Evolutionary conservation across 1,140 invertebrate genomes (phyloP).

Genomic region (Halotydeus destructor): DNA sequence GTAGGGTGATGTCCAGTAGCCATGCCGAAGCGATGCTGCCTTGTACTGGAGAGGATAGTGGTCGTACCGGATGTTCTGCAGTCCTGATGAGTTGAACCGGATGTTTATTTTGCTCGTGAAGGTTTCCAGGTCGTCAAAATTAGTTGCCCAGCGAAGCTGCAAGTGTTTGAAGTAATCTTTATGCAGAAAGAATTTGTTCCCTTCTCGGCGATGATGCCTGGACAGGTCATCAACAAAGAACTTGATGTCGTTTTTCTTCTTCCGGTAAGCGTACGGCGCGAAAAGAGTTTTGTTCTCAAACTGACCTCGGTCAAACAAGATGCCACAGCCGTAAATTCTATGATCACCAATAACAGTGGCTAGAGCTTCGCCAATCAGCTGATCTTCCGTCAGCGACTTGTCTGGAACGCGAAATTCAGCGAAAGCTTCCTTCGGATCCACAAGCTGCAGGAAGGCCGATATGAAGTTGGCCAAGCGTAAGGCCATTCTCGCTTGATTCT

Average conservation of each 20-base stretch:
- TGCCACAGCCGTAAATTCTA: slow-evolving; percentile 68
- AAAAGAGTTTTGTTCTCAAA: slow-evolving; percentile 69
- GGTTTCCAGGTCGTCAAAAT: slow-evolving; percentile 74
- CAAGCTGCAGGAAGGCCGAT: slow-evolving; percentile 39
- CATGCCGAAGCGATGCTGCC: slow-evolving; percentile 62
- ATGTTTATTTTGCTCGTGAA: slow-evolving; percentile 80
- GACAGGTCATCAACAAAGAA: slow-evolving; percentile 71
- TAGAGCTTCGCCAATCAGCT: slow-evolving; percentile 80
- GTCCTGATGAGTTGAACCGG: slow-evolving; percentile 62
- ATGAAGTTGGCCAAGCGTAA: slow-evolving; percentile 61
- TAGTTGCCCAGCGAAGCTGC: slow-evolving; percentile 78
- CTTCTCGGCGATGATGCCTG: slow-evolving; percentile 23
- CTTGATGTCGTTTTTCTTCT: slow-evolving; percentile 52
- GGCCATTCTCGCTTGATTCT: slow-evolving; percentile 87
- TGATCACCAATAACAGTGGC: slow-evolving; percentile 72
- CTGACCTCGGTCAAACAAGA: slow-evolving; percentile 86
- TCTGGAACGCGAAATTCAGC: slow-evolving; percentile 64
- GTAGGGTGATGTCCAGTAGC: slow-evolving; percentile 77
- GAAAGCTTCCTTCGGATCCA: slow-evolving; percentile 81
- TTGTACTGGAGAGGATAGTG: slow-evolving; percentile 67
- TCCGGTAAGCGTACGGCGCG: slow-evolving; percentile 80
- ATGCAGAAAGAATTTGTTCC: slow-evolving; percentile 37
- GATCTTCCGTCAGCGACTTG: slow-evolving; percentile 67
- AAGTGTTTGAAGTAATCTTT: slow-evolving; percentile 64
- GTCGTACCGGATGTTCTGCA: slow-evolving; percentile 58